These are phyloP conservation scores for Hydractinia symbiolongicarpus DNA, from an alignment of 30 jellyfish, hydroid and myxozoan genomes.

Conservation along the genomic window DNA sequence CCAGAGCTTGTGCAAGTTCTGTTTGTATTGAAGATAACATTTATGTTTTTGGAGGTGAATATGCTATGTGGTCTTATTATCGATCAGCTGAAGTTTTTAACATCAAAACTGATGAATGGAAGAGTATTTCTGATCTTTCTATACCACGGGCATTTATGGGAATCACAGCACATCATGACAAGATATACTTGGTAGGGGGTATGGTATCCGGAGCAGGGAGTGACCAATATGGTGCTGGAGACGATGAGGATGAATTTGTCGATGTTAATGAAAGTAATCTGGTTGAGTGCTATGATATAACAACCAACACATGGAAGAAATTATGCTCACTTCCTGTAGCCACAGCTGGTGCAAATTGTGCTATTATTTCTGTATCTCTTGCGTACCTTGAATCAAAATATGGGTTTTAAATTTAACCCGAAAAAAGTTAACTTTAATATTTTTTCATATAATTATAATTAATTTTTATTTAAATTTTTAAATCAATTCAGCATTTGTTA, in stretches of 20 bases:
- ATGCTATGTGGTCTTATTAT: constrained; percentile 96
- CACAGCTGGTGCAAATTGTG: constrained; percentile 75
- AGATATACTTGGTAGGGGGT: constrained; percentile 86
- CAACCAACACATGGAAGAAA: constrained; percentile 38
- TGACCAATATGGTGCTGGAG: constrained; percentile 36
- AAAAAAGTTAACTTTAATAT: background rate
- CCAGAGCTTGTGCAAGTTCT: constrained; percentile 96
- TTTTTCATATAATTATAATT: background rate
- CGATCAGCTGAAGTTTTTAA: constrained; percentile 93
- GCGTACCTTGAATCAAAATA: constrained; percentile 58
- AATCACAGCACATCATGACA: constrained; percentile 36
- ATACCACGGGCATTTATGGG: constrained; percentile 84
- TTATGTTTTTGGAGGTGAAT: constrained; percentile 95
- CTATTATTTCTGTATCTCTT: constrained; percentile 41
- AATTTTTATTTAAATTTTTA: too few species aligned
- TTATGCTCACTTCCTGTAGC: constrained; percentile 80
- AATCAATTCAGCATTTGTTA: too few species aligned
- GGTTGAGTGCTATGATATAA: constrained; percentile 74
- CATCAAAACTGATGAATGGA: constrained; percentile 87
- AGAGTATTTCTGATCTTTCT: constrained; percentile 61
- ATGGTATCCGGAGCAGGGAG: constrained; percentile 45
- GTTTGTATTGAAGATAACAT: constrained; percentile 74
- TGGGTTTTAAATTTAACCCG: constrained; percentile 45
- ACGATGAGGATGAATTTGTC: constrained; percentile 83
- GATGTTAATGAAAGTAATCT: constrained; percentile 81